phyloP scores from a whole-genome alignment of 2,797 vertebrate species.

The Clarias platycephalus region DNA sequence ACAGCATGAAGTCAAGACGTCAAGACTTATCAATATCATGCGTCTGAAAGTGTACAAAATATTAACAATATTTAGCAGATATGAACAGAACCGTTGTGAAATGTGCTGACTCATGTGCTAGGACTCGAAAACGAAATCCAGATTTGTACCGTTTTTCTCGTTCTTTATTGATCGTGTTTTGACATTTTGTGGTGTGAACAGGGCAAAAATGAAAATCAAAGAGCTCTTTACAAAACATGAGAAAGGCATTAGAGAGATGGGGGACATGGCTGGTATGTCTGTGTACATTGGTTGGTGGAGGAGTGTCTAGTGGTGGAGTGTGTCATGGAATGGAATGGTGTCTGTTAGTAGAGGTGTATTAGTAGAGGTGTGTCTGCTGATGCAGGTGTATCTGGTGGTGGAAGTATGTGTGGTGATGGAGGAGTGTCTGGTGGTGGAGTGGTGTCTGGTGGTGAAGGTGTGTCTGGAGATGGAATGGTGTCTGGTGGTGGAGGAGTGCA shows the following conservation, averaged over 20 bases:
- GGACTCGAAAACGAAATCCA: conserved; percentile 34
- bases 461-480: background rate
- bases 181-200: background rate
- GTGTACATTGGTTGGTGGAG: background rate
- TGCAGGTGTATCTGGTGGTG: background rate
- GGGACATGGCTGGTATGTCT: background rate
- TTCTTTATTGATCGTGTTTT: conserved; percentile 39
- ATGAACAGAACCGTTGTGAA: background rate
- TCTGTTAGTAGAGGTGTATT: no score
- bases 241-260: conserved; percentile 23
- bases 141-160: conserved; percentile 16
- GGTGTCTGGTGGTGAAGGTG: background rate
- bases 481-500: background rate
- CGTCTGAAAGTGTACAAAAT: background rate
- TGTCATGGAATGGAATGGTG: no score
- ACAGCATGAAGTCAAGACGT: background rate
- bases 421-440: background rate
- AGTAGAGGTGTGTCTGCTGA: no score
- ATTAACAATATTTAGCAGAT: conserved; percentile 5
- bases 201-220: conserved; percentile 40
- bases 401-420: background rate
- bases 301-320: no score
- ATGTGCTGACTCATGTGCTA: conserved; percentile 28
- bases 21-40: background rate
- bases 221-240: conserved; percentile 43